phyloP scores from a whole-genome alignment of 1,140 invertebrate genomes.

The Piezodorus guildinii region DNA sequence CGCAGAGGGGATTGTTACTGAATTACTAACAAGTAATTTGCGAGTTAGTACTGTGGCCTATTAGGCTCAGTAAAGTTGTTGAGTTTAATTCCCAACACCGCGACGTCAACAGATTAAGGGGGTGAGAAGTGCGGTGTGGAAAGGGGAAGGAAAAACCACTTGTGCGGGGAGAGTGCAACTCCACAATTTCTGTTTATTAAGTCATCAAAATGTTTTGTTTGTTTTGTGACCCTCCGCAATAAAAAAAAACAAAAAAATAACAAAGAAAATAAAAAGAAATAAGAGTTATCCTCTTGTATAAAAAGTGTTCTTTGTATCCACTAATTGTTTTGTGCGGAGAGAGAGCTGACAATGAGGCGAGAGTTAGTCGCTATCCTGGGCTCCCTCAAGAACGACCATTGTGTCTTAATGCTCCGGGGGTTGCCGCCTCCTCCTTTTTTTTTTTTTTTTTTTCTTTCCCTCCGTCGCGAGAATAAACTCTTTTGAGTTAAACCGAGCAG shows the following conservation, averaged over 20 bases:
- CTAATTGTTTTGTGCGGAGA: background rate
- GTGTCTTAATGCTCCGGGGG: background rate
- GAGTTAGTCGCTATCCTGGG: background rate
- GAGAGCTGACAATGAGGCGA: background rate
- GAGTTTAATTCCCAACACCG: too few species aligned
- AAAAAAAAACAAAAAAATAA: background rate
- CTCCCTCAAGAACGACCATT: background rate
- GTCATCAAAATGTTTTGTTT: background rate
- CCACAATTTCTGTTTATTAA: background rate
- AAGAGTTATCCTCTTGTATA: background rate
- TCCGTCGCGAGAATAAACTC: constrained; percentile 1
- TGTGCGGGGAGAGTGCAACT: background rate
- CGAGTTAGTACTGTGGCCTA: too few species aligned
- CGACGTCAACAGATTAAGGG: too few species aligned
- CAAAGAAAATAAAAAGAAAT: background rate
- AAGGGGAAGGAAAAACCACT: too few species aligned
- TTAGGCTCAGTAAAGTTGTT: too few species aligned
- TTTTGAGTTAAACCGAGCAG: constrained; percentile 15
- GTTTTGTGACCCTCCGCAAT: background rate
- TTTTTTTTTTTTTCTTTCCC: background rate
- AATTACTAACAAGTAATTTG: too few species aligned
- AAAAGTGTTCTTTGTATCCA: constrained; percentile 1
- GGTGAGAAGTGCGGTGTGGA: too few species aligned
- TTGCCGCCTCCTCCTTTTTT: background rate
- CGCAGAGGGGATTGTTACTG: too few species aligned